These are phyloP conservation scores for Aporophyla nigra DNA, from an alignment of 2,888 invertebrate genomes.

Conservation along the genomic window DNA sequence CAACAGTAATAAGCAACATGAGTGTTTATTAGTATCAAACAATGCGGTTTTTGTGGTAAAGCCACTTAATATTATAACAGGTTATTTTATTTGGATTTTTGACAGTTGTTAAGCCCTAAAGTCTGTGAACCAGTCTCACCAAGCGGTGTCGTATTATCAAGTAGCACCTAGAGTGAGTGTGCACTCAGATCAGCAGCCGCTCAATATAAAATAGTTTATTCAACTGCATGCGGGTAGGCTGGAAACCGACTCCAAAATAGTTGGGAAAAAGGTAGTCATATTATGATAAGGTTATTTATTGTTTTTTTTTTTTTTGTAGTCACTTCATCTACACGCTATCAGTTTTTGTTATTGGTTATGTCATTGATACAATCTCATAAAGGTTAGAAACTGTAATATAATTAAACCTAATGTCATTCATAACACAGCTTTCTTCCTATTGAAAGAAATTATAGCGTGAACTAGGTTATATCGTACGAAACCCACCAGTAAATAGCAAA, in stretches of 20 bases:
- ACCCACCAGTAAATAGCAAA: not conserved
- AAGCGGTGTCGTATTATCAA: no score
- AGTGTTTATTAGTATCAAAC: not conserved
- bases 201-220: no score
- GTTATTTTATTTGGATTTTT: not conserved
- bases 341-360: not conserved
- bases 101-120: no score
- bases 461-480: not conserved
- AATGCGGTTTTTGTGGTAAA: conserved; percentile 4
- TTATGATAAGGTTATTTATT: no score
- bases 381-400: not conserved
- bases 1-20: not conserved
- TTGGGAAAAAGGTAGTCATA: no score
- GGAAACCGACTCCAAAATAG: no score
- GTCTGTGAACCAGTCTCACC: no score
- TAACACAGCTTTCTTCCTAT: not conserved
- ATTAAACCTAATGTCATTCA: not conserved
- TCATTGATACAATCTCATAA: no score
- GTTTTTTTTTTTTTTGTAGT: not conserved
- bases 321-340: not conserved
- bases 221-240: no score
- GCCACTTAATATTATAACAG: not conserved
- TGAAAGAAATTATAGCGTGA: not conserved
- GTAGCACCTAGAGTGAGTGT: no score
- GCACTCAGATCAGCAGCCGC: no score